These are phyloP conservation scores for Philereme transversata DNA, from an alignment of 2,888 invertebrate species.

Conservation along the genomic window DNA sequence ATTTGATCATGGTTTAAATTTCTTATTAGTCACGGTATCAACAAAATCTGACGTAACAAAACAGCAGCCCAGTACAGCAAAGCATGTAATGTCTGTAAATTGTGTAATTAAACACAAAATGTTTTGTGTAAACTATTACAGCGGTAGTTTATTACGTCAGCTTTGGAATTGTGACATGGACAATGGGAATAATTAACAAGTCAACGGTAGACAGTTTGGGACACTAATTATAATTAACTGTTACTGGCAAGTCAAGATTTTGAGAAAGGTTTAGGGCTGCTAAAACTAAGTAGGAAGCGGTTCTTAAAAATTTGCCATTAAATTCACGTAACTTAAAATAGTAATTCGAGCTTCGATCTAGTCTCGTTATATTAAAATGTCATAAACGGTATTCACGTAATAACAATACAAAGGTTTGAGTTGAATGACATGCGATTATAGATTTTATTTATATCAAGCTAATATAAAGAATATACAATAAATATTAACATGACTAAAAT, in stretches of 20 bases:
- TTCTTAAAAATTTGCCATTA: no score
- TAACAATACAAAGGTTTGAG: no score
- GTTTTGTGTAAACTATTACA: conserved; percentile 23
- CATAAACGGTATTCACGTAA: no score
- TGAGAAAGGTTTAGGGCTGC: background rate
- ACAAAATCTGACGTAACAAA: conserved; percentile 4
- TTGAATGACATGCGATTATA: no score
- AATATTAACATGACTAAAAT: no score
- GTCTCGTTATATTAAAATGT: no score
- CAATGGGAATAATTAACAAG: conserved; percentile 27
- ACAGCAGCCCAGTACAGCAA: background rate
- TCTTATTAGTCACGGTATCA: background rate
- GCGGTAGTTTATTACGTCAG: conserved; percentile 18
- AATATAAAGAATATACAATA: no score
- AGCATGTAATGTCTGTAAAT: conserved; percentile 16
- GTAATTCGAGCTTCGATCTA: no score
- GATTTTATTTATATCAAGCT: no score
- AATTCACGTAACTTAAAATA: no score
- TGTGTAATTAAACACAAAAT: conserved; percentile 25
- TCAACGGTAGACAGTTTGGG: conserved; percentile 21
- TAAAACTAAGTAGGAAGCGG: background rate
- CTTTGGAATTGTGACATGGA: conserved; percentile 23
- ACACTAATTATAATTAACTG: conserved; percentile 23
- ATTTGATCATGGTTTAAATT: no score
- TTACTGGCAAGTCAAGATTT: conserved; percentile 6